Evolutionary conservation across 2,888 invertebrate species (phyloP).

Genomic region (Morinoia aosen): DNA sequence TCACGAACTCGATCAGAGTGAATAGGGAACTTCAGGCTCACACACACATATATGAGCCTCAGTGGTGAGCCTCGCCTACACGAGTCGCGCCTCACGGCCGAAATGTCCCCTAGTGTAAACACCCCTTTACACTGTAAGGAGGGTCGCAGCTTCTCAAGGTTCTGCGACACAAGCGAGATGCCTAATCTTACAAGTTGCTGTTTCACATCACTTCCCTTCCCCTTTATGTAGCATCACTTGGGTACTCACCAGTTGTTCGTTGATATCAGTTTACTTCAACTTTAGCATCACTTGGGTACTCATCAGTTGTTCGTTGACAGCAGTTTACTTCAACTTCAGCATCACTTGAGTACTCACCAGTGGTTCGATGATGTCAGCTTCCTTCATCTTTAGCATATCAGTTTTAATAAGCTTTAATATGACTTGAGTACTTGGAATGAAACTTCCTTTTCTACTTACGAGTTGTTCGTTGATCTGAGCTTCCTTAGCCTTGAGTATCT

Average conservation of each 20-base stretch:
- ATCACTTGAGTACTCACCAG: constrained; percentile 72
- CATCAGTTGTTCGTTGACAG: constrained; percentile 76
- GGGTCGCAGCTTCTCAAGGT: too few species aligned
- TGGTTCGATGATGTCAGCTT: constrained; percentile 74
- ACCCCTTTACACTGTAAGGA: too few species aligned
- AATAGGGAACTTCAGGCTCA: too few species aligned
- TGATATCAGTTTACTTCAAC: constrained; percentile 73
- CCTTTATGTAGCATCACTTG: constrained; percentile 76
- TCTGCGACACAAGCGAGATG: too few species aligned
- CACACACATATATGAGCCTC: too few species aligned
- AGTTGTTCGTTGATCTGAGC: constrained; percentile 75
- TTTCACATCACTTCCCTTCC: constrained; percentile 73
- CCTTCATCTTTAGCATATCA: constrained; percentile 78
- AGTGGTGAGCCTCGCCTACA: too few species aligned
- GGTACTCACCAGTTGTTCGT: constrained; percentile 75
- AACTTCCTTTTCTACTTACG: constrained; percentile 71
- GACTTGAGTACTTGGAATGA: constrained; percentile 77
- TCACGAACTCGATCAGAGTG: too few species aligned
- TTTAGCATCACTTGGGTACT: constrained; percentile 71
- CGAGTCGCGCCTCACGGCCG: too few species aligned
- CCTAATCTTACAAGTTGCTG: constrained; percentile 74
- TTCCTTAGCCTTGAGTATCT: constrained; percentile 77
- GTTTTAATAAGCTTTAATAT: constrained; percentile 77
- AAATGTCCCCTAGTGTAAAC: too few species aligned
- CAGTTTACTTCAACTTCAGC: constrained; percentile 74